Percentiles rank a stretch among this genome's conserved stretches.
Conservation (phyloP, 2,888 invertebrate species). For the Scaeva pyrastri region DNA sequence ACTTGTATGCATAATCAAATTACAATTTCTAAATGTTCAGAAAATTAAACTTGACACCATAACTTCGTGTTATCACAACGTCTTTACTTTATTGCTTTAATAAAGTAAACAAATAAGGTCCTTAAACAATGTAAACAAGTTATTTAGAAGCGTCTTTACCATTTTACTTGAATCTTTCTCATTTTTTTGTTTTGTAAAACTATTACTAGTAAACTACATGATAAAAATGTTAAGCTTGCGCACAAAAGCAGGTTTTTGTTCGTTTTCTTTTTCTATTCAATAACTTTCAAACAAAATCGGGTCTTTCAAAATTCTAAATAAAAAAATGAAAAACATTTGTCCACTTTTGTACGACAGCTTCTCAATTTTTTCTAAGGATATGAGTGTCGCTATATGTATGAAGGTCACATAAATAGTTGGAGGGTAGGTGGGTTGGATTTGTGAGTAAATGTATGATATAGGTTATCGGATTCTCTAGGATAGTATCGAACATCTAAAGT, state of each 20-base stretch:
- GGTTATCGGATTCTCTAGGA: not conserved
- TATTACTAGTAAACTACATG: slow-evolving; percentile 40
- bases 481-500: slow-evolving; percentile 34
- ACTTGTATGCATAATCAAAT: not conserved
- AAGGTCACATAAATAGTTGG: slow-evolving; percentile 32
- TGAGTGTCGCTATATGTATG: slow-evolving; percentile 25
- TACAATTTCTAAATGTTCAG: not conserved
- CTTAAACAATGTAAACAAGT: slow-evolving; percentile 39
- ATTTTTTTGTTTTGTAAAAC: slow-evolving; percentile 19
- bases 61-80: slow-evolving; percentile 53
- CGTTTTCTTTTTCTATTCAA: not conserved
- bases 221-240: slow-evolving; percentile 15
- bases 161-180: slow-evolving; percentile 28
- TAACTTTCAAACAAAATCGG: not conserved
- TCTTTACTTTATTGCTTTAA: slow-evolving; percentile 68
- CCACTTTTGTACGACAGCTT: not conserved
- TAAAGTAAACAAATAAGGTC: slow-evolving; percentile 40
- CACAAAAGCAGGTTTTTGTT: not conserved
- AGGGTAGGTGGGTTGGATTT: slow-evolving; percentile 54
- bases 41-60: not conserved
- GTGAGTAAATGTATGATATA: slow-evolving; percentile 10
- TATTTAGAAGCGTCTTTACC: slow-evolving; percentile 47
- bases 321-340: not conserved
- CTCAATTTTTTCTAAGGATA: slow-evolving; percentile 15
- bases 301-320: too few species aligned